These are phyloP conservation scores for Champsocephalus gunnari DNA, from an alignment of 2,797 vertebrate genomes.

Conservation along the genomic window DNA sequence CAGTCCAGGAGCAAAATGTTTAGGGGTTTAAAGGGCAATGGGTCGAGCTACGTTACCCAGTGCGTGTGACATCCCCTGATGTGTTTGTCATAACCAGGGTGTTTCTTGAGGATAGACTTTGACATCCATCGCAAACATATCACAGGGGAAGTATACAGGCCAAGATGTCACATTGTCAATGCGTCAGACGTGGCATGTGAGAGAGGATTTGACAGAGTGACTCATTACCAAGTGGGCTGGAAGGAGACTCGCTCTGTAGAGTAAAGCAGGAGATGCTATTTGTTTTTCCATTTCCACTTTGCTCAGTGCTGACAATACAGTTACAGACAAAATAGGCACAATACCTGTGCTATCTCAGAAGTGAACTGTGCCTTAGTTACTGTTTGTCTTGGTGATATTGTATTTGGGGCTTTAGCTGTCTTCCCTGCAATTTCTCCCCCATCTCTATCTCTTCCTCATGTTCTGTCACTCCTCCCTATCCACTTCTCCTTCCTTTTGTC, in stretches of 20 bases:
- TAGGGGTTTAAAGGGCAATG: neutral
- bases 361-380: constrained; percentile 62
- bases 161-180: constrained; percentile 47
- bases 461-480: constrained; percentile 59
- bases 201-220: constrained; percentile 62
- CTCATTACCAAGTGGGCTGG: constrained; percentile 65
- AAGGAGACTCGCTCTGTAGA: constrained; percentile 39
- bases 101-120: neutral
- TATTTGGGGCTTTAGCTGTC: constrained; percentile 48
- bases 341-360: constrained; percentile 58
- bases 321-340: constrained; percentile 74
- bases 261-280: constrained; percentile 46
- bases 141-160: constrained; percentile 1
- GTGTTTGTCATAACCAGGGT: neutral
- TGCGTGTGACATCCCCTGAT: neutral
- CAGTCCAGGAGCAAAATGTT: neutral
- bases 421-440: constrained; percentile 34
- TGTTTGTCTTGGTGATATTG: constrained; percentile 64
- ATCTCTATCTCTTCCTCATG: constrained; percentile 51
- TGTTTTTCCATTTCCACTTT: constrained; percentile 54
- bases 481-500: constrained; percentile 61
- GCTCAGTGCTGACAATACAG: constrained; percentile 63
- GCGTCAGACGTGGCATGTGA: constrained; percentile 49
- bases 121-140: constrained; percentile 30
- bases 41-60: neutral